Conservation (phyloP, 1,140 invertebrate species). For the Sycophaga agraensis region DNA sequence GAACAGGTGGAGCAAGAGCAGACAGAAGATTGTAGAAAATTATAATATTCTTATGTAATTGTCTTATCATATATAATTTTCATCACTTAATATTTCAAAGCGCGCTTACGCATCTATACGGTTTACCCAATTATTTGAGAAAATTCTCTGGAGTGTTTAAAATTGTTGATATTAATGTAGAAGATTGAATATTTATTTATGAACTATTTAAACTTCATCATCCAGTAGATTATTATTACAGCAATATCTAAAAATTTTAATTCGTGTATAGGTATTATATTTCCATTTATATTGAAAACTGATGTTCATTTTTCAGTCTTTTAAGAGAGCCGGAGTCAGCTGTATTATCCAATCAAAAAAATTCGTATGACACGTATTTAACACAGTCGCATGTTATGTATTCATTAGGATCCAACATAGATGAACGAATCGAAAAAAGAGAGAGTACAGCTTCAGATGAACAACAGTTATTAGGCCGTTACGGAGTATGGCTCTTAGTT, state of each 20-base stretch:
- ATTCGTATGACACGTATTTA: conserved; percentile 47
- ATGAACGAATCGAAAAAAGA: conserved; percentile 1
- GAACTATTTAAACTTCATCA: too few species aligned
- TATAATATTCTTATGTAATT: too few species aligned
- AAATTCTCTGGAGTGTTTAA: too few species aligned
- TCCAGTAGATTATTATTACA: too few species aligned
- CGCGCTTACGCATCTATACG: too few species aligned
- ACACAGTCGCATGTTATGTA: not conserved
- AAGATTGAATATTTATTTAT: not conserved
- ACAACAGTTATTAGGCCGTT: conserved; percentile 86
- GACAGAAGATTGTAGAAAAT: too few species aligned
- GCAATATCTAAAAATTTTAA: too few species aligned
- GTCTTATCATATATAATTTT: too few species aligned
- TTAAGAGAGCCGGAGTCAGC: conserved; percentile 78
- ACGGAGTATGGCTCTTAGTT: conserved; percentile 95
- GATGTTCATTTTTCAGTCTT: conserved; percentile 58
- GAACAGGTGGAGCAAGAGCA: too few species aligned
- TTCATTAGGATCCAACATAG: conserved; percentile 3
- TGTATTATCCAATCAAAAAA: conserved; percentile 63
- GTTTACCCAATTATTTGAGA: too few species aligned
- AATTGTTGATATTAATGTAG: not conserved
- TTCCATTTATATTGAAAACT: not conserved
- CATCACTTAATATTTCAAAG: too few species aligned
- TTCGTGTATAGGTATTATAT: too few species aligned
- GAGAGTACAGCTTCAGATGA: conserved; percentile 65